Evolutionary conservation across 1,140 invertebrate species (phyloP).

Genomic region (Sycophaga agraensis): DNA sequence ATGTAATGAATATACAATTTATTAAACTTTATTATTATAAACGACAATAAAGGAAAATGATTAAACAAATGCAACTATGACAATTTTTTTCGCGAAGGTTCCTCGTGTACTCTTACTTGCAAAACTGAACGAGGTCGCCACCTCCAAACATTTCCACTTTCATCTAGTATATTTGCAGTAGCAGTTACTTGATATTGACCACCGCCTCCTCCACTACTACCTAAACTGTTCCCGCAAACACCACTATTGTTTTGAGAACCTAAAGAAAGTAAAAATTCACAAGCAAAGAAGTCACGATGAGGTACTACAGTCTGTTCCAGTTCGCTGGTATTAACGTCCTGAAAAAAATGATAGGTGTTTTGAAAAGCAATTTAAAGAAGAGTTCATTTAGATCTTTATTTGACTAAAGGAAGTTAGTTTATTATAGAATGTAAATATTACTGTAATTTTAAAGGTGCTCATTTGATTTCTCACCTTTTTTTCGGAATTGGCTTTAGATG

Average conservation of each 20-base stretch:
- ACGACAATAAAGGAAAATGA: neutral
- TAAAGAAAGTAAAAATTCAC: conserved; percentile 72
- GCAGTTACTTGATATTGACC: conserved; percentile 67
- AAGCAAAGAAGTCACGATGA: conserved; percentile 79
- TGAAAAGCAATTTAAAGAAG: too few species aligned
- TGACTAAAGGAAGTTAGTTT: too few species aligned
- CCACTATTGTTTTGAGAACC: conserved; percentile 32
- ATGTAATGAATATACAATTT: neutral
- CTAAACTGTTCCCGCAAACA: conserved; percentile 26
- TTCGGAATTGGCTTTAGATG: conserved; percentile 58
- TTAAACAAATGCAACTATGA: conserved; percentile 8
- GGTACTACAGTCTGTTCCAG: conserved; percentile 70
- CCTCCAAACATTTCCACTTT: conserved; percentile 72
- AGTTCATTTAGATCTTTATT: too few species aligned
- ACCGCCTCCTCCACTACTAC: conserved; percentile 38
- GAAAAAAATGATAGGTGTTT: neutral
- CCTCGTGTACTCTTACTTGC: conserved; percentile 72
- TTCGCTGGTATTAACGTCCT: conserved; percentile 57
- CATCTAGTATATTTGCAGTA: conserved; percentile 73
- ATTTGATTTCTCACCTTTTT: conserved; percentile 46
- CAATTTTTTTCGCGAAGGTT: conserved; percentile 54
- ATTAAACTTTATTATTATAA: neutral
- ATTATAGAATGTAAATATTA: too few species aligned
- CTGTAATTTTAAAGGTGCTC: too few species aligned
- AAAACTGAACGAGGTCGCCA: conserved; percentile 71